phyloP scores from a whole-genome alignment of 2,113 vertebrate genomes.

The Raja brachyura region DNA sequence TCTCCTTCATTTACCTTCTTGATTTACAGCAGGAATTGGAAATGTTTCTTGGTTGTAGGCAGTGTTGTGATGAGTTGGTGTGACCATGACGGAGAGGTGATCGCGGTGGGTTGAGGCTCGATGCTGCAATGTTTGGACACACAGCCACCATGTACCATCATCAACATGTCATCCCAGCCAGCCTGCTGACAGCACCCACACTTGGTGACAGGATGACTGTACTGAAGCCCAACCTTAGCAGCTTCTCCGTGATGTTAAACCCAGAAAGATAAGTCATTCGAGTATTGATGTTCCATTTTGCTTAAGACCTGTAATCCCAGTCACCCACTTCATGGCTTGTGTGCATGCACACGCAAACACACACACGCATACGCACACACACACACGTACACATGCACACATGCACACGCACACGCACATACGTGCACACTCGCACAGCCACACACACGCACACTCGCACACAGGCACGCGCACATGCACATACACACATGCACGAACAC shows the following conservation, averaged over 20 bases:
- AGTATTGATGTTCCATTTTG: neutral
- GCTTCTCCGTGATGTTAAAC: constrained; percentile 12
- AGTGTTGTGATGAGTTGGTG: neutral
- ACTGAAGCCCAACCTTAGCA: constrained; percentile 5
- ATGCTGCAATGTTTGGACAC: neutral
- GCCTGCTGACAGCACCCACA: constrained; percentile 7
- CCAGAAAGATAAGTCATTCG: neutral
- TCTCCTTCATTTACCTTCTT: neutral
- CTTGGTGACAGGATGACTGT: constrained; percentile 17
- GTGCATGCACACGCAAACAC: neutral
- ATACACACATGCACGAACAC: no score
- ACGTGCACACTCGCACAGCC: neutral
- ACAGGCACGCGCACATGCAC: no score
- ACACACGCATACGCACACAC: neutral
- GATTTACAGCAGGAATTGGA: neutral
- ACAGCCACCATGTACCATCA: constrained; percentile 23
- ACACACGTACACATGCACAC: neutral
- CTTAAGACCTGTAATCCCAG: neutral
- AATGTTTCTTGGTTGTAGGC: neutral
- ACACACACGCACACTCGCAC: no score
- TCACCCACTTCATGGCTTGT: neutral
- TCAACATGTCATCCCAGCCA: neutral
- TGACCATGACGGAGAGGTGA: neutral
- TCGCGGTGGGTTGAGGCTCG: neutral
- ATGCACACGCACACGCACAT: neutral